Percentiles rank a stretch among this genome's conserved stretches.
phyloP scores from a whole-genome alignment of 2,113 vertebrate genomes.

The Seriola rivoliana region DNA sequence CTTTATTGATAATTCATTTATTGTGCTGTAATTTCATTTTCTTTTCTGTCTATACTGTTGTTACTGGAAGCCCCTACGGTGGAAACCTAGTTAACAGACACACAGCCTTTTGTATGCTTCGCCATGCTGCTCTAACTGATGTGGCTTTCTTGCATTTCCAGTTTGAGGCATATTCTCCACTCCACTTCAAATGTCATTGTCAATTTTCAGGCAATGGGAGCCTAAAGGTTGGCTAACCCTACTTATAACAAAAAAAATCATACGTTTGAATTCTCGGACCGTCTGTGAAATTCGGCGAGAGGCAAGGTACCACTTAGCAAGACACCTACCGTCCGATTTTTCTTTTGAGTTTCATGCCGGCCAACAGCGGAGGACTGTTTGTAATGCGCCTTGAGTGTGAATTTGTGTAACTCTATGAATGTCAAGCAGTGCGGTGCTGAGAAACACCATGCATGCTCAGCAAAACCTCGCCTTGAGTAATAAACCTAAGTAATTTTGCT shows the following conservation, averaged over 20 bases:
- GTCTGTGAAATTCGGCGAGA: constrained; percentile 19
- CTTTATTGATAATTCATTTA: constrained; percentile 83
- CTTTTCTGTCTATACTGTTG: constrained; percentile 76
- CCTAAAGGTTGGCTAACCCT: constrained; percentile 49
- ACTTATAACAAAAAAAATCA: constrained; percentile 25
- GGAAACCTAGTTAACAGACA: constrained; percentile 72
- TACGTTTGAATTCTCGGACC: constrained; percentile 31
- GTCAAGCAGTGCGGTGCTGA: constrained; percentile 53
- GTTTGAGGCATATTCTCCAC: constrained; percentile 22
- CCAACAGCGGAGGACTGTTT: constrained; percentile 48
- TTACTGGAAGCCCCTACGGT: constrained; percentile 72
- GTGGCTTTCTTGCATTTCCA: constrained; percentile 33
- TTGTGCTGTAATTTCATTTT: constrained; percentile 84
- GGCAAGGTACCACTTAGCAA: constrained; percentile 35
- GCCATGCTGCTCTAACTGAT: constrained; percentile 24
- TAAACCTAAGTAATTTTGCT: constrained; percentile 34
- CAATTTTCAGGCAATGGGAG: constrained; percentile 33
- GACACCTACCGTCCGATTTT: constrained; percentile 39
- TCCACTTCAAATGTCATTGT: constrained; percentile 49
- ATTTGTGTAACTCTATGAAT: constrained; percentile 59
- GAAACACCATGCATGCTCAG: constrained; percentile 52
- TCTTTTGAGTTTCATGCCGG: constrained; percentile 18
- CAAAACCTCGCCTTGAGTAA: constrained; percentile 52
- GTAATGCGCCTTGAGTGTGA: constrained; percentile 36
- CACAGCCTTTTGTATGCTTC: constrained; percentile 50